Conservation (phyloP, 2,113 vertebrate species). For the Diadophis punctatus region DNA sequence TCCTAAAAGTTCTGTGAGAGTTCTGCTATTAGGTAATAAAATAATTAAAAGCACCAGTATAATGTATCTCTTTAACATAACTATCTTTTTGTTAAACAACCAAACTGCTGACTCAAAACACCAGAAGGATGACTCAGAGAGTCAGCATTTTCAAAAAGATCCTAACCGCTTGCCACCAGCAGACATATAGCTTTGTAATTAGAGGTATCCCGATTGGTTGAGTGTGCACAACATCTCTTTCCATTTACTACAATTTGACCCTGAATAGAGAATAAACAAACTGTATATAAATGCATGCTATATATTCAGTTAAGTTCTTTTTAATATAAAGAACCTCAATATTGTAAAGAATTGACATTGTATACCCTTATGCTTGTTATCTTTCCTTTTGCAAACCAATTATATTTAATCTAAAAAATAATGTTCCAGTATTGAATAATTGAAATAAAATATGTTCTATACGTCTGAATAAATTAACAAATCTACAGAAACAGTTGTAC, state of each 20-base stretch:
- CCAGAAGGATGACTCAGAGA: neutral
- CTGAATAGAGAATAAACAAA: neutral
- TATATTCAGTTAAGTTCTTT: neutral
- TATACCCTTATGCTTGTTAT: neutral
- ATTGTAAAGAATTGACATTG: accelerated
- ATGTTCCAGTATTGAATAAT: neutral
- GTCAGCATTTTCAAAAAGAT: neutral
- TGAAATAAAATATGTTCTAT: neutral
- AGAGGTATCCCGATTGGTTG: neutral
- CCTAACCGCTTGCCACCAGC: neutral
- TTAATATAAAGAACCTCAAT: accelerated
- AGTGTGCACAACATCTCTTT: neutral
- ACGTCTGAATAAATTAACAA: neutral
- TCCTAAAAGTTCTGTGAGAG: neutral
- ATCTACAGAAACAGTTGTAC: neutral
- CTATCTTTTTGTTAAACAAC: accelerated
- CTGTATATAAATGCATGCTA: neutral
- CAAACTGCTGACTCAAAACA: neutral
- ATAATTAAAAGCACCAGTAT: neutral
- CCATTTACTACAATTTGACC: neutral
- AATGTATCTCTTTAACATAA: accelerated
- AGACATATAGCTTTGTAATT: accelerated
- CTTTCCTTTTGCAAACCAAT: neutral
- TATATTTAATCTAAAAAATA: neutral
- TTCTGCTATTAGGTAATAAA: accelerated